phyloP scores from a whole-genome alignment of 2,888 invertebrate genomes.

The Plebejus melissa region DNA sequence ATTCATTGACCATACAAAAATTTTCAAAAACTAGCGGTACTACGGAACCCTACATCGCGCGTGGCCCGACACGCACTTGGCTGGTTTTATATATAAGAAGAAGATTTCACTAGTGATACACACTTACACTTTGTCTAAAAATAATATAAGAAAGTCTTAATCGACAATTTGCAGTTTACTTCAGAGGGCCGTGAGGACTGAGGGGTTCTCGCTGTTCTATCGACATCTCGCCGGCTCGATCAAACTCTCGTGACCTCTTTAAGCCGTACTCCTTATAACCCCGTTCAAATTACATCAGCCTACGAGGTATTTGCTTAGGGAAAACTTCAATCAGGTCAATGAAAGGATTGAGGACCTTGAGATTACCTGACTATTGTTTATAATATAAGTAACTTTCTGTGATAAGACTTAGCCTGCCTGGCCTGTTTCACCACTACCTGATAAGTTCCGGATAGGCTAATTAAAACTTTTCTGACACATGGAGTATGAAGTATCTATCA shows the following conservation, averaged over 20 bases:
- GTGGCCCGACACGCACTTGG: too few relatives aligned
- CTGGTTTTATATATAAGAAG: too few relatives aligned
- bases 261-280: slow-evolving; percentile 11
- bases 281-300: slow-evolving; percentile 26
- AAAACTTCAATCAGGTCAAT: background rate
- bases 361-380: background rate
- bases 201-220: slow-evolving; percentile 22
- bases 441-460: too few relatives aligned
- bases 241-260: slow-evolving; percentile 19
- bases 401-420: too few relatives aligned
- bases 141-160: background rate
- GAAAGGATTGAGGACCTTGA: background rate
- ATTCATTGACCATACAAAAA: too few relatives aligned
- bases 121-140: background rate
- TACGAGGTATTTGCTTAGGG: slow-evolving; percentile 11
- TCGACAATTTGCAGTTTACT: slow-evolving; percentile 8
- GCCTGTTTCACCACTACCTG: too few relatives aligned
- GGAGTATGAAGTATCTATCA: too few relatives aligned
- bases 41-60: too few relatives aligned
- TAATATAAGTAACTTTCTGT: too few relatives aligned
- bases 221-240: slow-evolving; percentile 24
- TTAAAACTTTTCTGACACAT: too few relatives aligned
- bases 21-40: too few relatives aligned
- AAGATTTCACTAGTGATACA: too few relatives aligned
- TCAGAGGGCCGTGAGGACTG: background rate